Evolutionary conservation across 2,888 invertebrate genomes (phyloP).

Genomic region (Volucella inflata): DNA sequence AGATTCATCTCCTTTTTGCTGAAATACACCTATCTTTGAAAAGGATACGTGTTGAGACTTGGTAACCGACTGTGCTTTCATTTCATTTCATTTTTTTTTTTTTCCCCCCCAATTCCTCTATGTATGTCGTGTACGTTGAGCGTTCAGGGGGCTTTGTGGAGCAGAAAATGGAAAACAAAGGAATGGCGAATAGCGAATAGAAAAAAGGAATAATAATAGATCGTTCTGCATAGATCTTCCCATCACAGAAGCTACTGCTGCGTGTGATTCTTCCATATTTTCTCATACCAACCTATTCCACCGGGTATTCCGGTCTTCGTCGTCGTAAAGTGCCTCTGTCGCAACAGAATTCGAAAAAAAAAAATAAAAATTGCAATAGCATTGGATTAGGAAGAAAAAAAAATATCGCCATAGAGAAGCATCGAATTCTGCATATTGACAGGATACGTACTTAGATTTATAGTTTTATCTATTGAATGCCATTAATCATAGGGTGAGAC

Average conservation of each 20-base stretch:
- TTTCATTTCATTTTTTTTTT: conserved; percentile 5
- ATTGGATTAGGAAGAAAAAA: neutral
- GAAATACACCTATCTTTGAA: conserved; percentile 32
- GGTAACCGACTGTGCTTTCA: conserved; percentile 61
- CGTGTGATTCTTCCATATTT: conserved; percentile 63
- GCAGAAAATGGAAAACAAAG: conserved; percentile 73
- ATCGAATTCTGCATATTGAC: conserved; percentile 50
- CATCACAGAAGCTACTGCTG: conserved; percentile 25
- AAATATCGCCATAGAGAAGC: neutral
- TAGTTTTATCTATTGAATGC: conserved; percentile 70
- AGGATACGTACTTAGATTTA: conserved; percentile 68
- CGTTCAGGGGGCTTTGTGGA: conserved; percentile 57
- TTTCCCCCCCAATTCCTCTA: neutral
- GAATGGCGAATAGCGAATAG: conserved; percentile 38
- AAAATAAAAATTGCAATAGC: conserved; percentile 2
- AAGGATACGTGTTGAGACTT: conserved; percentile 67
- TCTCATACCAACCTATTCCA: neutral
- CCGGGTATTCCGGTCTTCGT: neutral
- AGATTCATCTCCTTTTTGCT: conserved; percentile 62
- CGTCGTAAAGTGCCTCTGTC: neutral
- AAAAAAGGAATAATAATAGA: conserved; percentile 43
- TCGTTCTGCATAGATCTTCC: conserved; percentile 43
- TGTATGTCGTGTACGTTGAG: neutral
- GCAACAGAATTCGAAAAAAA: neutral
- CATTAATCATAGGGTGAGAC: conserved; percentile 60